Evolutionary conservation across 2,797 vertebrate genomes (phyloP).

Genomic region (Jordanella pulchra): DNA sequence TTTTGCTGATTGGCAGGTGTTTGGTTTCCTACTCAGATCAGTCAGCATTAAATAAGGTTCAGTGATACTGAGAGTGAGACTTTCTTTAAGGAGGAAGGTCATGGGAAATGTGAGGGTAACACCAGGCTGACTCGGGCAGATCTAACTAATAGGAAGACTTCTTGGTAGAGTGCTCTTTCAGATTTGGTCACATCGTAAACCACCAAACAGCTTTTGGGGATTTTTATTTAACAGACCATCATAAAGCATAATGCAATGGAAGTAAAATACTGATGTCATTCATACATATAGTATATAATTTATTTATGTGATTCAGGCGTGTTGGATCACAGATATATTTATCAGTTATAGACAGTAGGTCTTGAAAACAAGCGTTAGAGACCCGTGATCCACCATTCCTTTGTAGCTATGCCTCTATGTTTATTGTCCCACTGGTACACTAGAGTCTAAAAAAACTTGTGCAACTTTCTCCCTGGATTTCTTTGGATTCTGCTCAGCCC

Average conservation of each 20-base stretch:
- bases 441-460: neutral
- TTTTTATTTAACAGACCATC: neutral
- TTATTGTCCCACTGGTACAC: neutral
- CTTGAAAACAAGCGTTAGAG: no score
- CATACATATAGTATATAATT: neutral
- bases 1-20: conserved; percentile 69
- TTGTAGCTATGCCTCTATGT: no score
- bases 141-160: conserved; percentile 19
- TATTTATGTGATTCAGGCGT: no score
- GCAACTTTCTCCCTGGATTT: neutral
- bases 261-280: neutral
- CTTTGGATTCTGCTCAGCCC: neutral
- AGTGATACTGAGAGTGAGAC: conserved; percentile 50
- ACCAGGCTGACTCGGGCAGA: conserved; percentile 29
- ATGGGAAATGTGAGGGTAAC: conserved; percentile 35
- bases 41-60: conserved; percentile 64
- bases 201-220: neutral
- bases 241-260: conserved; percentile 1
- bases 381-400: no score
- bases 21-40: conserved; percentile 69
- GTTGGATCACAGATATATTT: no score
- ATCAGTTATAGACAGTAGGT: no score
- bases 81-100: conserved; percentile 60
- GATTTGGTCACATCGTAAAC: neutral
- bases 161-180: neutral